These are phyloP conservation scores for Hyposoter didymator DNA, from an alignment of 2,888 invertebrate species.

Conservation along the genomic window DNA sequence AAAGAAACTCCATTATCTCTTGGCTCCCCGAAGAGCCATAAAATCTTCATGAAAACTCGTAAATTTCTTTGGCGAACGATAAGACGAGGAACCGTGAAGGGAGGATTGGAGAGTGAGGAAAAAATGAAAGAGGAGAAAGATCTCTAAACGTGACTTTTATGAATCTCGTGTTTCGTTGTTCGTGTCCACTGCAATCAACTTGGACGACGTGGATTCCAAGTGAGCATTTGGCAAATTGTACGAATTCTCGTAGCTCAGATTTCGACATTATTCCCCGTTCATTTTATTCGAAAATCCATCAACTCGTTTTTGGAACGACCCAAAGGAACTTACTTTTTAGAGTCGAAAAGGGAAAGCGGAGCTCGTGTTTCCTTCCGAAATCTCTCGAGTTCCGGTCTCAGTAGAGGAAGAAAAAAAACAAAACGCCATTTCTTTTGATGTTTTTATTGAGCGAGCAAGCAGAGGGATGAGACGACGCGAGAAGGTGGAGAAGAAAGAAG, in stretches of 20 bases:
- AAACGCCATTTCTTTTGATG: constrained; percentile 9
- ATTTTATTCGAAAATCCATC: background rate
- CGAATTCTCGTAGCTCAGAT: background rate
- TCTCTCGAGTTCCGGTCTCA: constrained; percentile 25
- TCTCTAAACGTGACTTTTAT: constrained; percentile 59
- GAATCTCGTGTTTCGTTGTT: constrained; percentile 36
- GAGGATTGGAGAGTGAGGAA: constrained; percentile 33
- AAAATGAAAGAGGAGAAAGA: constrained; percentile 18
- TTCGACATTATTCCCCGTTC: background rate
- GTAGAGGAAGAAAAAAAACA: constrained; percentile 14
- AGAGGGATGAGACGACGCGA: constrained; percentile 19
- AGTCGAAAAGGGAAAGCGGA: constrained; percentile 21
- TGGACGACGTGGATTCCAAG: constrained; percentile 21
- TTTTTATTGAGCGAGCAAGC: constrained; percentile 14
- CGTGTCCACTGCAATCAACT: constrained; percentile 47
- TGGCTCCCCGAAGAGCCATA: constrained; percentile 44
- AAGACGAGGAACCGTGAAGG: constrained; percentile 39
- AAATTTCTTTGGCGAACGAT: constrained; percentile 60
- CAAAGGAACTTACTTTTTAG: background rate
- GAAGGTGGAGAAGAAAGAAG: constrained; percentile 29
- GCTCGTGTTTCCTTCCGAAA: background rate
- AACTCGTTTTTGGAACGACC: background rate
- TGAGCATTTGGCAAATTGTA: background rate
- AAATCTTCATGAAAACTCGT: constrained; percentile 65
- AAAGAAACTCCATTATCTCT: constrained; percentile 51